A percentile compares a stretch with the other conserved stretches of the same genome.
Evolutionary conservation across 2,888 invertebrate species (phyloP).

Genomic region (Pocota personata): DNA sequence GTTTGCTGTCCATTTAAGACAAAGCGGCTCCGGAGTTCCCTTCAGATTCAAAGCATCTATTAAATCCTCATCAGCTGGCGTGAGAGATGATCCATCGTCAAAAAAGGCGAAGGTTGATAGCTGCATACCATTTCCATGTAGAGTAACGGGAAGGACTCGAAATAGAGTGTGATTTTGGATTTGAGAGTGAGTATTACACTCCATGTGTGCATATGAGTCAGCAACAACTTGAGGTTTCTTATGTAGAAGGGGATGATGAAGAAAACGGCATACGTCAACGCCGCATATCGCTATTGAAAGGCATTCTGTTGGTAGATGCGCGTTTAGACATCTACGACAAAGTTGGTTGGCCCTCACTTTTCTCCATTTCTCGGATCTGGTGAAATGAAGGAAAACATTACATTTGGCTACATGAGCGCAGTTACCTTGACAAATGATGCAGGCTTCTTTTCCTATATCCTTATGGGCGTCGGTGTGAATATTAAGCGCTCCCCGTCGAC

Average conservation of each 20-base stretch:
- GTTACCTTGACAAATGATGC: too few species aligned
- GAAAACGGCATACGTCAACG: too few species aligned
- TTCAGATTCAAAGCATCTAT: background rate
- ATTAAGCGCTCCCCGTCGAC: constrained; percentile 42
- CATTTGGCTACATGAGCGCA: too few species aligned
- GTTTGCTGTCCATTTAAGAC: too few species aligned
- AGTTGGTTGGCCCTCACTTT: background rate
- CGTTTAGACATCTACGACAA: constrained; percentile 35
- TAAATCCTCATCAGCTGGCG: constrained; percentile 55
- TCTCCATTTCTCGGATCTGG: too few species aligned
- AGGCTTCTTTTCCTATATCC: too few species aligned
- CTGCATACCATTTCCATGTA: constrained; percentile 27
- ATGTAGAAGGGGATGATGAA: constrained; percentile 43
- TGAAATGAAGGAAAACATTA: too few species aligned
- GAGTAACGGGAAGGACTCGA: constrained; percentile 51
- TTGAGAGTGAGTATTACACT: background rate
- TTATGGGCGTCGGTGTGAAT: background rate
- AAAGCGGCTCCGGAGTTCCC: too few species aligned
- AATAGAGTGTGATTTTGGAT: constrained; percentile 2
- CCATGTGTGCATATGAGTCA: background rate
- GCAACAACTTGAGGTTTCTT: background rate
- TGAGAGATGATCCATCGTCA: constrained; percentile 63
- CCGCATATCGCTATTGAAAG: constrained; percentile 20
- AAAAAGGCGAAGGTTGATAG: constrained; percentile 61
- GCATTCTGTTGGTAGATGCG: constrained; percentile 27